Conservation (phyloP, 2,113 vertebrate species). For the Lanius collurio region DNA sequence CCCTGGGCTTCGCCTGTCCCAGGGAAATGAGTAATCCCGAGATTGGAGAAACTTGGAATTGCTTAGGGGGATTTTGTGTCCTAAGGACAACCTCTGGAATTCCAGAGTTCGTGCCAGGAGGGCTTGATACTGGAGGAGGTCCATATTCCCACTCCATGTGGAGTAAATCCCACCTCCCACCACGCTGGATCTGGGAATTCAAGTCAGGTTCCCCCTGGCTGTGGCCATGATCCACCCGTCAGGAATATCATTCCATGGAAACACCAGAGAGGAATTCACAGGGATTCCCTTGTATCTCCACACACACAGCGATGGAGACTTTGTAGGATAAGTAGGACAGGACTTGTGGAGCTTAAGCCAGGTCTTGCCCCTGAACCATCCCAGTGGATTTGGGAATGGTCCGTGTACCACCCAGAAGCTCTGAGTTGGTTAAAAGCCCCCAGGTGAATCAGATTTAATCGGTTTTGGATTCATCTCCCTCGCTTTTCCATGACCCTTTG, state of each 20-base stretch:
- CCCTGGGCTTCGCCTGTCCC: not conserved
- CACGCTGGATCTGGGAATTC: not conserved
- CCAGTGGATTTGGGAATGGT: not conserved
- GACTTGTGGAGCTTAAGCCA: not conserved
- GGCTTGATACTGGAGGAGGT: rapidly evolving
- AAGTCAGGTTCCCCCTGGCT: not conserved
- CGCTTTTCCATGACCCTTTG: not conserved
- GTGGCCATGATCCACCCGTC: not conserved
- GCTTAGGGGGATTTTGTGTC: not conserved
- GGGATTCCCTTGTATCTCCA: not conserved
- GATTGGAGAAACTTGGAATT: not conserved
- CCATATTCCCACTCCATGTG: rapidly evolving
- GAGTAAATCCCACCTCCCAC: not conserved
- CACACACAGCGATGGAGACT: rapidly evolving
- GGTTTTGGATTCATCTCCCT: not conserved
- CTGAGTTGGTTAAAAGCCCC: not conserved
- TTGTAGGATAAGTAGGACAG: not conserved
- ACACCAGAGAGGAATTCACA: not conserved
- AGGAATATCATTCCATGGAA: not conserved
- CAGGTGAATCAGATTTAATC: not conserved
- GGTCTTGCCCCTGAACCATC: not conserved
- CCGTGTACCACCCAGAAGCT: not conserved
- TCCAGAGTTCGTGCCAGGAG: not conserved
- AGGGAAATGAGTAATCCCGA: not conserved
- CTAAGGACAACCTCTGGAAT: not conserved